Percentiles rank a stretch among this genome's conserved stretches.
Conservation (phyloP, 2,797 vertebrate genomes). For the Anabacerthia variegaticeps region DNA sequence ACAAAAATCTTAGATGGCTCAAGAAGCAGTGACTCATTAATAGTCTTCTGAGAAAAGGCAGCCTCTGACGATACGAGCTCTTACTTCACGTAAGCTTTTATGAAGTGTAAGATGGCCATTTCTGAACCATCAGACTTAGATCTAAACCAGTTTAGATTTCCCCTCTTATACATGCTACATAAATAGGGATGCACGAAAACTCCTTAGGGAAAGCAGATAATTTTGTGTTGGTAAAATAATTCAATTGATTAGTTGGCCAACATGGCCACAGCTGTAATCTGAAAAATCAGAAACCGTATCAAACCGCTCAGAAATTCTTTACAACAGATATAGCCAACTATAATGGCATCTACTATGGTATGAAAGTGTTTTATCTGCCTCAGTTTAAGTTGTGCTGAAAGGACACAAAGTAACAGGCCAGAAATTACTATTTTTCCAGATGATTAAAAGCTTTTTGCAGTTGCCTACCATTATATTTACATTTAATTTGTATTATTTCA, state of each 20-base stretch:
- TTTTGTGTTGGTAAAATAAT: background rate
- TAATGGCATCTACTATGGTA: background rate
- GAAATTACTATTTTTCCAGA: background rate
- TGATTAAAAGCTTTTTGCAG: background rate
- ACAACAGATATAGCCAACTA: background rate
- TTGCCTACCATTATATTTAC: accelerated
- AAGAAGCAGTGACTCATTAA: background rate
- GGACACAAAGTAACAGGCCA: background rate
- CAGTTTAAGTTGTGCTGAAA: background rate
- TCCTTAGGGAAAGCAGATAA: background rate
- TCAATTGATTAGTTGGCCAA: background rate
- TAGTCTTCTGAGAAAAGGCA: background rate
- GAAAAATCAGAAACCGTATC: accelerated
- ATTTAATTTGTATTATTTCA: background rate
- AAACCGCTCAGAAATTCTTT: background rate
- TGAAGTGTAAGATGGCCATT: background rate
- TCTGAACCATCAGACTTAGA: background rate
- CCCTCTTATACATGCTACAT: background rate
- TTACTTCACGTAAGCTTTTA: background rate
- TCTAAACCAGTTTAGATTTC: background rate
- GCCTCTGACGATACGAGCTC: background rate
- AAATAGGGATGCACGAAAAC: background rate
- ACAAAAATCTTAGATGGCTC: background rate
- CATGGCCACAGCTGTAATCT: background rate
- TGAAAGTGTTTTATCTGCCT: background rate